These are phyloP conservation scores for Coluber constrictor DNA, from an alignment of 2,797 vertebrate species.

Conservation along the genomic window DNA sequence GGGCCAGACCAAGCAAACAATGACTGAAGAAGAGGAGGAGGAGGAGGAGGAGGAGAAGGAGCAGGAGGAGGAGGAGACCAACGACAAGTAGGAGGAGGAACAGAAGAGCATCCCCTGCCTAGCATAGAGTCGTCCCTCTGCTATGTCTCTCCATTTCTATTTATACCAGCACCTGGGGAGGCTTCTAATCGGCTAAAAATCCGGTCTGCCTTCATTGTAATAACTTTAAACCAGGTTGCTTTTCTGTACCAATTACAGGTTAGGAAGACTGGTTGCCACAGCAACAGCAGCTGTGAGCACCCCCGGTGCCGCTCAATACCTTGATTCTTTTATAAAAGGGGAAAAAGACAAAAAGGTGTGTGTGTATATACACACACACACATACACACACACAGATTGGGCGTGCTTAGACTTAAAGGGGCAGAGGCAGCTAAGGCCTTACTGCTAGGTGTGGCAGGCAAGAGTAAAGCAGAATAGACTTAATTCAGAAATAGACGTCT, in stretches of 20 bases:
- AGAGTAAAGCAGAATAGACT: background rate
- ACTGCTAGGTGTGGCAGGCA: slow-evolving; percentile 6
- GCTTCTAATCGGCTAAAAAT: slow-evolving; percentile 38
- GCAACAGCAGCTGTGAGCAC: slow-evolving; percentile 37
- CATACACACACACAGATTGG: background rate
- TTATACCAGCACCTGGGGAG: slow-evolving; percentile 40
- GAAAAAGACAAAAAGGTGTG: slow-evolving; percentile 26
- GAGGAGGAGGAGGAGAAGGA: background rate
- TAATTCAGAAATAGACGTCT: background rate
- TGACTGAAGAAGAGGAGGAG: background rate
- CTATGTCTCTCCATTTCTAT: slow-evolving; percentile 17
- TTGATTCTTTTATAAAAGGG: slow-evolving; percentile 34
- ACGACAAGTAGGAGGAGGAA: background rate
- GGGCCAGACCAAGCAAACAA: background rate
- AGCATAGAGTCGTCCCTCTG: background rate
- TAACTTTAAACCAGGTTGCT: slow-evolving; percentile 47
- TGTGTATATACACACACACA: background rate
- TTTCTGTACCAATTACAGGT: slow-evolving; percentile 46
- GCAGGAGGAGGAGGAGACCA: background rate
- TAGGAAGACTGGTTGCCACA: slow-evolving; percentile 40
- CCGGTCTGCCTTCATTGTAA: slow-evolving; percentile 41
- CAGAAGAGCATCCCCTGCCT: background rate
- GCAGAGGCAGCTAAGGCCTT: slow-evolving; percentile 10
- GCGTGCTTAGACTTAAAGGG: slow-evolving; percentile 33
- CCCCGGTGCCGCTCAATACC: slow-evolving; percentile 22